Evolutionary conservation across 2,113 vertebrate species (phyloP).

Genomic region (Perca fluviatilis): DNA sequence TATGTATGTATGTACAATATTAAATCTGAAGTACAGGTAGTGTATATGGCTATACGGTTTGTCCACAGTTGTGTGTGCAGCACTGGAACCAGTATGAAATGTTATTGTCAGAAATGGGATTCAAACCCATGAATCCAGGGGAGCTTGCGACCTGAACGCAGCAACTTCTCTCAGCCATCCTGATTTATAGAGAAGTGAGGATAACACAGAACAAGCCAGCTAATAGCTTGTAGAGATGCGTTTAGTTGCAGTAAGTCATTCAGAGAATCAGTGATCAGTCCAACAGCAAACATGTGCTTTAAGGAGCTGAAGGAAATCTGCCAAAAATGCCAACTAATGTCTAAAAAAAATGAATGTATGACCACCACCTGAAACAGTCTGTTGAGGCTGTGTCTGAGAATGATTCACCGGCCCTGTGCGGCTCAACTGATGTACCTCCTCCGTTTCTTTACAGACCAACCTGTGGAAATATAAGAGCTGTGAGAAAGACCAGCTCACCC

Average conservation of each 20-base stretch:
- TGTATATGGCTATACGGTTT: not conserved
- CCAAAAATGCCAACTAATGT: not conserved
- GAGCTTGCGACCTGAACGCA: constrained; percentile 82
- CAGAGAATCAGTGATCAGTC: not conserved
- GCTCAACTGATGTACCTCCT: constrained; percentile 69
- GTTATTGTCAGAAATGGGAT: constrained; percentile 78
- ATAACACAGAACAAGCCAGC: not conserved
- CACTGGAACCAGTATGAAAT: not conserved
- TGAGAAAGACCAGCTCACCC: constrained; percentile 64
- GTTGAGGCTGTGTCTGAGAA: constrained; percentile 21
- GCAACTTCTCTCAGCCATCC: constrained; percentile 58
- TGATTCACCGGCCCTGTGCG: constrained; percentile 3
- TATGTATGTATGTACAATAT: not conserved
- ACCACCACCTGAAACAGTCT: not conserved
- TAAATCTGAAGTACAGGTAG: not conserved
- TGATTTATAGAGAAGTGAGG: constrained; percentile 18
- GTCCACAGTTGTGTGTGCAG: not conserved
- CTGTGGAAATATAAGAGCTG: constrained; percentile 71
- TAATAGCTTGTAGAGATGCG: not conserved
- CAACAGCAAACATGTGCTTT: not conserved
- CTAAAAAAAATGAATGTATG: not conserved
- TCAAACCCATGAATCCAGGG: constrained; percentile 83
- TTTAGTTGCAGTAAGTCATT: not conserved
- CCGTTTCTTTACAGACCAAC: constrained; percentile 76
- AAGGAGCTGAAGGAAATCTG: constrained; percentile 2